Evolutionary conservation across 2,113 vertebrate species (phyloP), one percentile per base, ranked within the genome.

Genomic region (Aldabrachelys gigantea): DNA sequence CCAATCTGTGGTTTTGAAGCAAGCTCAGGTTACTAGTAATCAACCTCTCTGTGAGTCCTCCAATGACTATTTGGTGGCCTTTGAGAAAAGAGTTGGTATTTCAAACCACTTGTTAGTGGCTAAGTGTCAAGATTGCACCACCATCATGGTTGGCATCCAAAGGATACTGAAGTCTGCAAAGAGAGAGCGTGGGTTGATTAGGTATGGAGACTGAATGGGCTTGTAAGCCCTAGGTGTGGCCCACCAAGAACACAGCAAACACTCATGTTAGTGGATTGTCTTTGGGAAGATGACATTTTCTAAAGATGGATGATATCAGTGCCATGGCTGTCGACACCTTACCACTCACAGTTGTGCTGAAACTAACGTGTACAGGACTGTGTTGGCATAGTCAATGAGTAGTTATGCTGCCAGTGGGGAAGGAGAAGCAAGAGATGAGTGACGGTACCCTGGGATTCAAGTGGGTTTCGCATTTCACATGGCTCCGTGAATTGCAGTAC

Each of bases 1-100:
- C 49, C n/a, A 25, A 4, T 10, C 54, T 31, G 87, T 94, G 82
- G 52, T 47, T 10, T 35, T 92, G 69, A 38, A 80, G 89, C 24
- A 12, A 93, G 22, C 10, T 24, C 2, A 80, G 82, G 76, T 25
- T 2, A 0, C 0, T 89, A 41, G 27, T 65, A 80, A 78, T n/a
- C 86, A 47, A 59, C 89, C 76, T 44, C 13, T 72, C 16, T 1
- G 17, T 53, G 17, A 89, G 89, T 44, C 65, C 83, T 91, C 16
- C 80, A 49, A 31, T 0, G 1, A 4, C 72, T 76, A 27, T 44
- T 89, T 1, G 1, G 29, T 90, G 62, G 3, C 79, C 3, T 17
- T 72, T 79, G 22, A 79, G 10, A 53, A 79, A 54, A n/a, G 27
- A 1, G 1, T 35, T 86, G 49, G 7, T 87, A 49, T 3, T 85